Conservation (phyloP, 1,140 invertebrate genomes). For the Aethina tumida region DNA sequence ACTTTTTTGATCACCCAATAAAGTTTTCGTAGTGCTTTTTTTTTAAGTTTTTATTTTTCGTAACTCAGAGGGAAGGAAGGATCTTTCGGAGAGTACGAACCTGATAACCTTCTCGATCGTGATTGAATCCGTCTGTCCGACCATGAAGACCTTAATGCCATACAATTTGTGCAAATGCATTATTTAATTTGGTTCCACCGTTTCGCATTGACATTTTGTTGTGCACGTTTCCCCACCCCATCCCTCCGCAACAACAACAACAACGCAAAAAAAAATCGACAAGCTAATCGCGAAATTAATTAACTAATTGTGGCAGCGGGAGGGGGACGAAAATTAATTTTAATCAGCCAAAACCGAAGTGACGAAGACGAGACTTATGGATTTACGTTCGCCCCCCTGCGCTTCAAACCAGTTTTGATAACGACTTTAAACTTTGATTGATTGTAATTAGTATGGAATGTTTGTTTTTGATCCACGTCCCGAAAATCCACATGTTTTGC, state of each 20-base stretch:
- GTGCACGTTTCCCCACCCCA: not conserved
- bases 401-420: too few species aligned
- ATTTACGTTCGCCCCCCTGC: conserved; percentile 7
- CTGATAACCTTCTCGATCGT: conserved; percentile 3
- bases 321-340: not conserved
- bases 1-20: too few species aligned
- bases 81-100: too few species aligned
- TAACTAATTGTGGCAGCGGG: not conserved
- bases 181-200: conserved; percentile 3
- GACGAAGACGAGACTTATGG: conserved; percentile 8
- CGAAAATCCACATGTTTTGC: conserved; percentile 20
- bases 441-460: conserved; percentile 24
- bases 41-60: not conserved
- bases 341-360: conserved; percentile 1
- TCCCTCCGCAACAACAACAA: not conserved
- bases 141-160: conserved; percentile 8
- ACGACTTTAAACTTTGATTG: conserved; percentile 18
- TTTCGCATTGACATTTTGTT: conserved; percentile 1
- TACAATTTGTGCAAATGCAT: conserved; percentile 6
- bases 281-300: not conserved
- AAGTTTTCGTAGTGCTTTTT: too few species aligned
- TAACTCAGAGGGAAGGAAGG: too few species aligned
- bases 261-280: conserved; percentile 1
- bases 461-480: conserved; percentile 23
- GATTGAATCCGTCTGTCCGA: conserved; percentile 5